Evolutionary conservation across 2,888 invertebrate species (phyloP), one percentile per base, ranked within the genome.

Genomic region (Synergus umbraculus): DNA sequence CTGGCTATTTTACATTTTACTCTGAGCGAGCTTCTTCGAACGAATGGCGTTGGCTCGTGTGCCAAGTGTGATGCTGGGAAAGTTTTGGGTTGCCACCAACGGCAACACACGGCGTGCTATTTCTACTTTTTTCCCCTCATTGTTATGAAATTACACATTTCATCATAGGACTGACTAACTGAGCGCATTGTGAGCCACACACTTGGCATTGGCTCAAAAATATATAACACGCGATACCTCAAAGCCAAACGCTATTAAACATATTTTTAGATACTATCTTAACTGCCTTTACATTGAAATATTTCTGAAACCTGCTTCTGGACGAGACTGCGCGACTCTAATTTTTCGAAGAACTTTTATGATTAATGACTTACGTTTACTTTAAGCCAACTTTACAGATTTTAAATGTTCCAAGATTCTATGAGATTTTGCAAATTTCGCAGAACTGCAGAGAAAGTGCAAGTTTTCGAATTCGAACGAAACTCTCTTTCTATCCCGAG

Each of bases 1-100:
- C 80, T 79, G 81, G 83, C 84, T 87, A 86, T 88, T 88, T 88
- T 86, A 83, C 83, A 86, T 88, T 88, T 88, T 86, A 83, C 83
- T 81, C 84, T 82, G 77, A 84, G 76, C 54, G 77, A 64, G 77
- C 77, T 69, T 54, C n/a, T 73, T 54, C 54, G 7, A 73, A 54
- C 15, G n/a, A 69, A 49, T 73, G 0, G 9, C 13, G 80, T 84
- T 79, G 81, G 79, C 78, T 69, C 67, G 76, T 76, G 78, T 83
- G 83, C 83, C 84, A 82, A 84, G 82, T 80, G 77, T 78, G 82
- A 83, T 82, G 85, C 85, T 82, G 85, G 83, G 83, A 85, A 87
- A 85, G 85, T 88, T 85, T 86, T 88, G 88, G 89, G 87, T 85
- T 54, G 78, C 66, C 82, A 86, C 84, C 87, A 88, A 88, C 85